phyloP scores from a whole-genome alignment of 2,797 vertebrate species.

The Mus spretus region DNA sequence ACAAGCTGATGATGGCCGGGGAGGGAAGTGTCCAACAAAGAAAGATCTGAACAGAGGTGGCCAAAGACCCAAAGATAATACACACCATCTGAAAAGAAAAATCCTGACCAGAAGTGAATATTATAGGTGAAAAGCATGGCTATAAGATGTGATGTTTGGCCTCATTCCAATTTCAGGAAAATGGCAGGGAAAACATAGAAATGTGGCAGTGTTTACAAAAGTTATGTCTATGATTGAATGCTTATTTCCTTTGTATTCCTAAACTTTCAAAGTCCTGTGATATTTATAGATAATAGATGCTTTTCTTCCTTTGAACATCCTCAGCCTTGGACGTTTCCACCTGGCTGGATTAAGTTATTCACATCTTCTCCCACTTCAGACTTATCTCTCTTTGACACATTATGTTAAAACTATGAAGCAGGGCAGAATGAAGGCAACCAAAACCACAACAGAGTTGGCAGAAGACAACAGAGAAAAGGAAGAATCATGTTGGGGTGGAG shows the following conservation, averaged over 20 bases:
- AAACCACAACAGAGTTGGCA: constrained; percentile 49
- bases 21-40: neutral
- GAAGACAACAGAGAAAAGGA: neutral
- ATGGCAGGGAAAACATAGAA: neutral
- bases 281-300: neutral
- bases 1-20: neutral
- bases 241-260: constrained; percentile 29
- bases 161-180: constrained; percentile 56
- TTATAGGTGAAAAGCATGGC: neutral
- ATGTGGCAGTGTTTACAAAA: neutral
- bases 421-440: constrained; percentile 49
- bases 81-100: neutral
- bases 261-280: constrained; percentile 16
- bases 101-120: neutral
- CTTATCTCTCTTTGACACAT: constrained; percentile 17
- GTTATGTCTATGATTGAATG: neutral
- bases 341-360: constrained; percentile 1
- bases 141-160: neutral
- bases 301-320: neutral
- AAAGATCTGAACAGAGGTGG: neutral
- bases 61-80: neutral
- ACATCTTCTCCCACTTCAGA: neutral
- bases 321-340: constrained; percentile 23
- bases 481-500: neutral
- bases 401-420: constrained; percentile 43